Conservation (phyloP, 2,797 vertebrate genomes). For the Furcifer pardalis region DNA sequence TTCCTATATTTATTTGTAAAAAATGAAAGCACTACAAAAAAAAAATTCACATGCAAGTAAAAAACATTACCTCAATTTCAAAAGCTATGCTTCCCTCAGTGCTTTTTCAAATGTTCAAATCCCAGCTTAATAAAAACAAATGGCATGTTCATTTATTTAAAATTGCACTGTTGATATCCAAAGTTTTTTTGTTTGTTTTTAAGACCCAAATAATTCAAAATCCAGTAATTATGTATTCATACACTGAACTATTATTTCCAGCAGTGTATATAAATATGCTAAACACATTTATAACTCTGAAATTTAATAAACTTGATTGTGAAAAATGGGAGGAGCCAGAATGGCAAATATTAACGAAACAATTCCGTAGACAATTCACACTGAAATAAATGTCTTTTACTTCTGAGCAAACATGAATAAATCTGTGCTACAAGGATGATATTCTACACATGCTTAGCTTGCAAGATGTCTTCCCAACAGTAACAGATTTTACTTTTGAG, state of each 20-base stretch:
- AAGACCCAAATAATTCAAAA: conserved; percentile 66
- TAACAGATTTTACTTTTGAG: not conserved
- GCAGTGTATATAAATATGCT: conserved; percentile 46
- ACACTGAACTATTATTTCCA: conserved; percentile 48
- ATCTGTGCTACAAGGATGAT: not conserved
- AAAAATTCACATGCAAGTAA: conserved; percentile 70
- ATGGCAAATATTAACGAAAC: conserved; percentile 47
- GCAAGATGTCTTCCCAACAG: not conserved
- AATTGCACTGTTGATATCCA: conserved; percentile 70
- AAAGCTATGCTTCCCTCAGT: conserved; percentile 77
- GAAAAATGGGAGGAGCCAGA: conserved; percentile 48
- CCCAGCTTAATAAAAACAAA: conserved; percentile 86
- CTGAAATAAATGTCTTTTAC: not conserved
- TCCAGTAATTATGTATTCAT: conserved; percentile 71
- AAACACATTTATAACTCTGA: conserved; percentile 67
- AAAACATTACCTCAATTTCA: conserved; percentile 74
- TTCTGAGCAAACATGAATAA: not conserved
- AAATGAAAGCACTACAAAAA: conserved; percentile 68
- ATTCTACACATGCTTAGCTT: not conserved
- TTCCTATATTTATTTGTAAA: conserved; percentile 67
- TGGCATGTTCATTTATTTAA: conserved; percentile 74
- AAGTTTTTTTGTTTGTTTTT: conserved; percentile 67
- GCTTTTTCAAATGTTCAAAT: conserved; percentile 77
- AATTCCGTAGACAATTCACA: not conserved
- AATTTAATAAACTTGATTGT: conserved; percentile 65